Evolutionary conservation across 2,888 invertebrate genomes (phyloP).

Genomic region (Chaitophorus viminalis): DNA sequence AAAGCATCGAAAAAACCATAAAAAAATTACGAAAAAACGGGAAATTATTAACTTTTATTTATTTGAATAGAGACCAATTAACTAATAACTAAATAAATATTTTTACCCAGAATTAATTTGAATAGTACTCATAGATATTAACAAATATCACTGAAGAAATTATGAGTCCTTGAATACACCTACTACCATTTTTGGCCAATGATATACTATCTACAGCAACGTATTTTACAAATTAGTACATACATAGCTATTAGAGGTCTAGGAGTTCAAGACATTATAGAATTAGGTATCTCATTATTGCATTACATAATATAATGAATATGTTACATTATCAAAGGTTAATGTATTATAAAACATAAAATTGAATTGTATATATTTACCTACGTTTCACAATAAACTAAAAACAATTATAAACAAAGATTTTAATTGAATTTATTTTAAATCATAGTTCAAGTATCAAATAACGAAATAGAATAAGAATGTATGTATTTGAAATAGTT

Average conservation of each 20-base stretch:
- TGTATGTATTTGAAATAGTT: too few relatives aligned
- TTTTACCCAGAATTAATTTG: background rate
- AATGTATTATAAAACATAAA: too few relatives aligned
- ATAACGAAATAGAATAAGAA: background rate
- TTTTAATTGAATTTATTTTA: background rate
- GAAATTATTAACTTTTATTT: too few relatives aligned
- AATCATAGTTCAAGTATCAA: background rate
- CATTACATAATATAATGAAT: too few relatives aligned
- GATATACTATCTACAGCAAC: background rate
- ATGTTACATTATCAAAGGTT: too few relatives aligned
- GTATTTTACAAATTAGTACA: background rate
- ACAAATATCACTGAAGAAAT: conserved; percentile 12
- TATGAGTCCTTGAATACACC: conserved; percentile 33
- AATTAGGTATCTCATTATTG: background rate
- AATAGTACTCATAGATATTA: background rate
- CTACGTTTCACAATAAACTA: background rate
- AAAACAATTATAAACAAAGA: background rate
- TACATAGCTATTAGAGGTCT: background rate
- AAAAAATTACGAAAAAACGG: too few relatives aligned
- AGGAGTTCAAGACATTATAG: background rate
- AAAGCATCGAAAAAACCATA: too few relatives aligned
- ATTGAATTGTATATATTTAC: too few relatives aligned
- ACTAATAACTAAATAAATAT: background rate
- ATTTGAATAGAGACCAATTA: background rate
- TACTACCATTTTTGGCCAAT: conserved; percentile 46